A percentile compares a stretch with the other conserved stretches of the same genome.
Evolutionary conservation across 2,888 invertebrate species (phyloP).

Genomic region (Mythimna albipuncta): DNA sequence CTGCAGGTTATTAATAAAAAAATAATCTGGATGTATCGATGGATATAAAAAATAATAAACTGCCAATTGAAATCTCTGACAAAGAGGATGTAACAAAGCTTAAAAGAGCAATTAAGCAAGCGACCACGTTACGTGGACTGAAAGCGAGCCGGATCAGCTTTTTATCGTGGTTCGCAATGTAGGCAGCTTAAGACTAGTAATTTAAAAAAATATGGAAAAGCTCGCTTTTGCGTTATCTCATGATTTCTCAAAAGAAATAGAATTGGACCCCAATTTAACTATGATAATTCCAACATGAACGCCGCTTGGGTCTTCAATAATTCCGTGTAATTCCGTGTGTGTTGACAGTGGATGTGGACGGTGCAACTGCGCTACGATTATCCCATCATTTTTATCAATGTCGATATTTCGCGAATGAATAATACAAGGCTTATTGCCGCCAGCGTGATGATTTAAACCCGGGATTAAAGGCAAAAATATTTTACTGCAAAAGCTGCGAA

Average conservation of each 20-base stretch:
- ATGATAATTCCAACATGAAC: conserved; percentile 11
- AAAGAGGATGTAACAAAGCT: conserved; percentile 4
- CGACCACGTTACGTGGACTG: not conserved
- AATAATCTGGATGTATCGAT: not conserved
- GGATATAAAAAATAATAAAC: not conserved
- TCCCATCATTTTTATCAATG: conserved; percentile 38
- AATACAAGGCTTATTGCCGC: conserved; percentile 38
- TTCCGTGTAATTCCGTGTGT: conserved; percentile 35
- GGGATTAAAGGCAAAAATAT: conserved; percentile 32
- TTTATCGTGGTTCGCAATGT: conserved; percentile 11
- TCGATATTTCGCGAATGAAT: conserved; percentile 40
- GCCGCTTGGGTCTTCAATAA: conserved; percentile 46
- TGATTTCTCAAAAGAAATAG: not conserved
- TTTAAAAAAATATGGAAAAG: conserved; percentile 4
- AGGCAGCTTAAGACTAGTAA: not conserved
- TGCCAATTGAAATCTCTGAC: not conserved
- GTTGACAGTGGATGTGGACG: conserved; percentile 30
- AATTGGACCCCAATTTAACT: not conserved
- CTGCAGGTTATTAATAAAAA: not conserved
- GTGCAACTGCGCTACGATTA: conserved; percentile 24
- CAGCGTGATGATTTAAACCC: conserved; percentile 44
- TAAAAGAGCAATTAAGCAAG: conserved; percentile 29
- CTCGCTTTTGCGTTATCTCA: not conserved
- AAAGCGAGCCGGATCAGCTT: not conserved
- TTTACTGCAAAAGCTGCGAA: conserved; percentile 14